A percentile compares a stretch with the other conserved stretches of the same genome.
phyloP scores from a whole-genome alignment of 2,888 invertebrate species.

The Pristionchus arcanus region DNA sequence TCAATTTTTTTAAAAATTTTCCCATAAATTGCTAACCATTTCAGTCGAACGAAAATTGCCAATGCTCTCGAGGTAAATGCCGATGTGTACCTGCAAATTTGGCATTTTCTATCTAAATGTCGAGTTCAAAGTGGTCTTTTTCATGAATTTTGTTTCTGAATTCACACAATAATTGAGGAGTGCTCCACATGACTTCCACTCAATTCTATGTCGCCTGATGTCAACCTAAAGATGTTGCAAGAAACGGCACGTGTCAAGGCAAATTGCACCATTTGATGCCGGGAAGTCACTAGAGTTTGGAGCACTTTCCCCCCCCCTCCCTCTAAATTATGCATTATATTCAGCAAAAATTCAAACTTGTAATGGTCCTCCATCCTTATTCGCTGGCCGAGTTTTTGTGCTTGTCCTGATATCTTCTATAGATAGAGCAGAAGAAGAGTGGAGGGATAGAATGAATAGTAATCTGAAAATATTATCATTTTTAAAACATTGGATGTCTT shows the following conservation, averaged over 20 bases:
- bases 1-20: neutral
- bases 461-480: too few relatives aligned
- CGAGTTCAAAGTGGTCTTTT: neutral
- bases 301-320: too few relatives aligned
- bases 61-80: constrained; percentile 68
- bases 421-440: neutral
- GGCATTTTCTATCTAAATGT: neutral
- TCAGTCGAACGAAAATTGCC: constrained; percentile 72
- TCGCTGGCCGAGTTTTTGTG: constrained; percentile 29
- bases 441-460: neutral
- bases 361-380: constrained; percentile 37
- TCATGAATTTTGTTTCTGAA: too few relatives aligned
- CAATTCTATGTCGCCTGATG: neutral
- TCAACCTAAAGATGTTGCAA: neutral
- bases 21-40: constrained; percentile 60
- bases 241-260: neutral
- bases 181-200: neutral
- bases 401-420: constrained; percentile 44
- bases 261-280: neutral
- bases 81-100: constrained; percentile 53
- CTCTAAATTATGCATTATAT: too few relatives aligned
- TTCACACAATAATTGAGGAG: too few relatives aligned
- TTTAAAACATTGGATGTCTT: too few relatives aligned
- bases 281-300: too few relatives aligned
- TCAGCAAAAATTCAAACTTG: neutral